These are phyloP conservation scores for Matsumurasca onukii DNA, from an alignment of 1,140 invertebrate species.

Conservation along the genomic window DNA sequence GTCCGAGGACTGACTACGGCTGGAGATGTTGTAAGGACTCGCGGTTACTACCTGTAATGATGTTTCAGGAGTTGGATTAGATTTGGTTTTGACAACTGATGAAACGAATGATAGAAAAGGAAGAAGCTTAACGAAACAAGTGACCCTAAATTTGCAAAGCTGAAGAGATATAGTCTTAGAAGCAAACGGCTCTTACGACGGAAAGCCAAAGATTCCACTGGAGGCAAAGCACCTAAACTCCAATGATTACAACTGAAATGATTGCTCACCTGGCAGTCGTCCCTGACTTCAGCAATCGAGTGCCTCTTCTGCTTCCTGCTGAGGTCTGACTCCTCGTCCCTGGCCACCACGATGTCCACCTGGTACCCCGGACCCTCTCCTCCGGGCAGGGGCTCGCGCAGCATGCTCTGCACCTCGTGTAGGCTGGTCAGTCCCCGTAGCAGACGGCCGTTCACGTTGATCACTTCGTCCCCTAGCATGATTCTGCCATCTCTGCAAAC, in stretches of 20 bases:
- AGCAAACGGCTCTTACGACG: too few relatives aligned
- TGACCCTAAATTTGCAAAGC: too few relatives aligned
- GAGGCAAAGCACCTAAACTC: too few relatives aligned
- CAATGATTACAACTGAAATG: too few relatives aligned
- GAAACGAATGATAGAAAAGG: background rate
- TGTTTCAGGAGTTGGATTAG: too few relatives aligned
- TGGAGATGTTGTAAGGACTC: constrained; percentile 14
- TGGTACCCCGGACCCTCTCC: constrained; percentile 54
- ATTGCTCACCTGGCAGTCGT: background rate
- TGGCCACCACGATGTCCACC: constrained; percentile 60
- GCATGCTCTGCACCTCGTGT: constrained; percentile 59
- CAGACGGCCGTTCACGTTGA: constrained; percentile 81
- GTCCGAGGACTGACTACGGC: background rate
- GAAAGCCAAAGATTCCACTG: too few relatives aligned
- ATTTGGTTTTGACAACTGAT: background rate
- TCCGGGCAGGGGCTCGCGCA: constrained; percentile 52
- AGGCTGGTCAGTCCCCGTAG: constrained; percentile 71
- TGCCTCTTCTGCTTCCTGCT: background rate
- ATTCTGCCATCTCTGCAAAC: constrained; percentile 72
- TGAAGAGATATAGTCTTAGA: too few relatives aligned
- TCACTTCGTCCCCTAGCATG: constrained; percentile 78
- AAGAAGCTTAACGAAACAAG: too few relatives aligned
- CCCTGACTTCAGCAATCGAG: background rate
- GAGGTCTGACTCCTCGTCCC: constrained; percentile 21
- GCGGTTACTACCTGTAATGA: constrained; percentile 14